These are phyloP conservation scores for Drosophila ercepeae DNA, from an alignment of 1,140 invertebrate genomes.

Conservation along the genomic window DNA sequence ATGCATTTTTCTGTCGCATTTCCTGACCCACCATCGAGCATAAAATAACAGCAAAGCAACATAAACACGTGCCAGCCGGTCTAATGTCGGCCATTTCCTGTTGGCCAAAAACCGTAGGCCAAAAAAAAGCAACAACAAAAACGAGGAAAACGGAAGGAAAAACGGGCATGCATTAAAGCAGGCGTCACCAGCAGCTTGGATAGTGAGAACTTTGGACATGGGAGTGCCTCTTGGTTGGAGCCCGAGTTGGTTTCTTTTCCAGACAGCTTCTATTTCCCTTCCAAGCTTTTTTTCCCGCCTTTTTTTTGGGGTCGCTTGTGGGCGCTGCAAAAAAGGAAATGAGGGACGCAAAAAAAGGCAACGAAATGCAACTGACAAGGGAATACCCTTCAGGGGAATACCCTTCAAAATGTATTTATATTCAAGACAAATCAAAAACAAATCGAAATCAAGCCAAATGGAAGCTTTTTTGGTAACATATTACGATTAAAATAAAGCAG, in stretches of 20 bases:
- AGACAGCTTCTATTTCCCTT: conserved; percentile 29
- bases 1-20: conserved; percentile 59
- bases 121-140: conserved; percentile 9
- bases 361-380: neutral
- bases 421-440: neutral
- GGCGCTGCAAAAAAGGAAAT: conserved; percentile 11
- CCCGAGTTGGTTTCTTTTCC: conserved; percentile 29
- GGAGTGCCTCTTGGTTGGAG: conserved; percentile 11
- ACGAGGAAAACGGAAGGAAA: conserved; percentile 12
- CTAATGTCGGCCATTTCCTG: conserved; percentile 79
- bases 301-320: conserved; percentile 3
- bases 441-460: neutral
- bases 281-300: neutral
- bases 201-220: conserved; percentile 27
- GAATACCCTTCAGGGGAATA: conserved; percentile 23
- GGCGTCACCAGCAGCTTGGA: conserved; percentile 30
- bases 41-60: conserved; percentile 58
- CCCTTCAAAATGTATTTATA: neutral
- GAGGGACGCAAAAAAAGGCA: conserved; percentile 15
- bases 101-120: conserved; percentile 61
- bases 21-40: conserved; percentile 49
- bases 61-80: conserved; percentile 70
- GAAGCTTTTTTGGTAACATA: no score
- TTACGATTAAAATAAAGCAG: no score
- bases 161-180: conserved; percentile 48